Evolutionary conservation across 64 coral and sea anemone genomes (phyloP).

Genomic region (Stylophora pistillata): DNA sequence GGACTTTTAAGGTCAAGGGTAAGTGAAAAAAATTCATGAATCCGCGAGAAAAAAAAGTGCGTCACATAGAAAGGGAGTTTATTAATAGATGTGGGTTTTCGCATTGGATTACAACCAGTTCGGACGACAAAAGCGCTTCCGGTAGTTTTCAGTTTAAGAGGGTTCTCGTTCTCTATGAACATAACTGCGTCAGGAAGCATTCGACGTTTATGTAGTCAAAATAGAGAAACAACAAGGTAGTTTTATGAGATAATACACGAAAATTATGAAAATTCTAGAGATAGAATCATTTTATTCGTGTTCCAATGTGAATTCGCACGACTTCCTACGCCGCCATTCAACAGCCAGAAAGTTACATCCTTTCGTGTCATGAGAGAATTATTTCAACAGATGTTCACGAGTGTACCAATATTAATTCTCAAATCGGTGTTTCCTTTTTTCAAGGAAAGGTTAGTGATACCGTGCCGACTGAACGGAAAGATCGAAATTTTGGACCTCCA

Average conservation of each 20-base stretch:
- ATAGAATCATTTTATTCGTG: no score
- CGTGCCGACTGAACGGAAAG: slow-evolving; percentile 1
- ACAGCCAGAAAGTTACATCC: neutral
- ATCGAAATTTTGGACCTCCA: slow-evolving; percentile 52
- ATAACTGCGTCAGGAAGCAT: neutral
- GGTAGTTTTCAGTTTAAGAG: neutral
- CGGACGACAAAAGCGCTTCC: slow-evolving; percentile 7
- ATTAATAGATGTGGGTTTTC: neutral
- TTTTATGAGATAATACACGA: no score
- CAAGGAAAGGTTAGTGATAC: neutral
- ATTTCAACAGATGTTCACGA: neutral
- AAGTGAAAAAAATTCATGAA: neutral
- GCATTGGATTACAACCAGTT: neutral
- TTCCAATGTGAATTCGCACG: no score
- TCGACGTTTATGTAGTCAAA: neutral
- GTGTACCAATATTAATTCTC: neutral
- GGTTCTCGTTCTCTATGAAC: neutral
- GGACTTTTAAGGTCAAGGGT: neutral
- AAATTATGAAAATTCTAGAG: no score
- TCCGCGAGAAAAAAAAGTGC: neutral
- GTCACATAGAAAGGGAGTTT: neutral
- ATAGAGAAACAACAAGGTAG: neutral
- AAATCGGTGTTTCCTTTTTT: neutral
- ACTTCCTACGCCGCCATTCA: neutral
- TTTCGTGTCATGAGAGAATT: neutral